Evolutionary conservation across 2,113 vertebrate species (phyloP).

Genomic region (Phalacrocorax aristotelis): DNA sequence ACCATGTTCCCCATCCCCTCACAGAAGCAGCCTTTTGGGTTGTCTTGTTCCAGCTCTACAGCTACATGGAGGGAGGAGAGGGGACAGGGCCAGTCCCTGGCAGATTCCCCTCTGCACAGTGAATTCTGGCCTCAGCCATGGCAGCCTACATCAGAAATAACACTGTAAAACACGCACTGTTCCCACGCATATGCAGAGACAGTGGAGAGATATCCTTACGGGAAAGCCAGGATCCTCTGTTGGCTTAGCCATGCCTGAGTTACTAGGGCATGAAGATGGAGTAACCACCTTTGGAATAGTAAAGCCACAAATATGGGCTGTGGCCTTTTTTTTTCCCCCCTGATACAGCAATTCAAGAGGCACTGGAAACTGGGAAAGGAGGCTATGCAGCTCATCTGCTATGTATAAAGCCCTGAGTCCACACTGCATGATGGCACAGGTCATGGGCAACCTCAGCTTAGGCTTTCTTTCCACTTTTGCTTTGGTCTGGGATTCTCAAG

Average conservation of each 20-base stretch:
- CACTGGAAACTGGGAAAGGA: not conserved
- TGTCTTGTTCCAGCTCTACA: not conserved
- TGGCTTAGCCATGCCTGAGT: not conserved
- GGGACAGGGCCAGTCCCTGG: not conserved
- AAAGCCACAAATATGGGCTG: not conserved
- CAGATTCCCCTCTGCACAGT: not conserved
- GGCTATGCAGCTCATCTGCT: not conserved
- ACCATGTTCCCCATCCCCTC: not conserved
- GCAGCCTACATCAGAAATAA: not conserved
- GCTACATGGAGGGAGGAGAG: not conserved
- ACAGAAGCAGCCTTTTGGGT: not conserved
- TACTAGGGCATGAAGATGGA: not conserved
- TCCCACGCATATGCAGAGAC: not conserved
- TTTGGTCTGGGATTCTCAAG: conserved; percentile 3
- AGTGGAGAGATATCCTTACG: fast-evolving
- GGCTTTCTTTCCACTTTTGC: not conserved
- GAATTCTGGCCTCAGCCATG: not conserved
- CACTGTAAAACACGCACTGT: not conserved
- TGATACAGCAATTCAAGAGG: not conserved
- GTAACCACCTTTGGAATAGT: not conserved
- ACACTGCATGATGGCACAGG: not conserved
- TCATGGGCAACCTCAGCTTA: not conserved
- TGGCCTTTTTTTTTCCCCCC: not conserved
- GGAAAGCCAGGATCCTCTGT: not conserved
- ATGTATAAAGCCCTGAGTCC: not conserved